These are phyloP conservation scores for Bilobella aurantiaca DNA, from an alignment of 1,140 invertebrate species.

Conservation along the genomic window DNA sequence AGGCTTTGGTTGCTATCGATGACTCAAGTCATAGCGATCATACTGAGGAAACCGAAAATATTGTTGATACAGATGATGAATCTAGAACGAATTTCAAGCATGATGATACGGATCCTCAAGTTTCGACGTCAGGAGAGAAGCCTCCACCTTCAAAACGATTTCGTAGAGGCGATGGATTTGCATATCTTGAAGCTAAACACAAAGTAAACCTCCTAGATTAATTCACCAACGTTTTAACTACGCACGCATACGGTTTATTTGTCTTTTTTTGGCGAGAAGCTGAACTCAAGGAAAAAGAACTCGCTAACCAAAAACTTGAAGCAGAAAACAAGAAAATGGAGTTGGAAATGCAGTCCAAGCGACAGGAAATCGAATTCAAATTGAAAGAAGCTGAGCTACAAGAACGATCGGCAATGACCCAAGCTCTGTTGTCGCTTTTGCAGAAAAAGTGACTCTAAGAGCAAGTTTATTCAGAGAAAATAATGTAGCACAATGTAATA, in stretches of 20 bases:
- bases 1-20: neutral
- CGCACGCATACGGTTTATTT: neutral
- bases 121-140: neutral
- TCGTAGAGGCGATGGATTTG: neutral
- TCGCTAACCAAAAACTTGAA: neutral
- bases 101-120: neutral
- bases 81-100: too few relatives aligned
- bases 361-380: neutral
- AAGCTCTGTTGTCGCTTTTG: neutral
- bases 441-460: too few relatives aligned
- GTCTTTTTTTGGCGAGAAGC: neutral
- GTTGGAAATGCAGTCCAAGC: neutral
- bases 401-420: neutral
- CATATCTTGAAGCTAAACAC: neutral
- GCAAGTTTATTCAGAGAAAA: too few relatives aligned
- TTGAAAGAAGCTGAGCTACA: neutral
- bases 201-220: neutral
- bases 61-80: too few relatives aligned
- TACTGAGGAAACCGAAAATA: too few relatives aligned
- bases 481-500: too few relatives aligned
- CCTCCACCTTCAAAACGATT: neutral
- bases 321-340: slow-evolving; percentile 2
- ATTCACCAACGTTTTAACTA: neutral
- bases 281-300: slow-evolving; percentile 3
- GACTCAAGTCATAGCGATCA: neutral